These are phyloP conservation scores for Mechanitis messenoides DNA, from an alignment of 2,888 invertebrate genomes.

Conservation along the genomic window DNA sequence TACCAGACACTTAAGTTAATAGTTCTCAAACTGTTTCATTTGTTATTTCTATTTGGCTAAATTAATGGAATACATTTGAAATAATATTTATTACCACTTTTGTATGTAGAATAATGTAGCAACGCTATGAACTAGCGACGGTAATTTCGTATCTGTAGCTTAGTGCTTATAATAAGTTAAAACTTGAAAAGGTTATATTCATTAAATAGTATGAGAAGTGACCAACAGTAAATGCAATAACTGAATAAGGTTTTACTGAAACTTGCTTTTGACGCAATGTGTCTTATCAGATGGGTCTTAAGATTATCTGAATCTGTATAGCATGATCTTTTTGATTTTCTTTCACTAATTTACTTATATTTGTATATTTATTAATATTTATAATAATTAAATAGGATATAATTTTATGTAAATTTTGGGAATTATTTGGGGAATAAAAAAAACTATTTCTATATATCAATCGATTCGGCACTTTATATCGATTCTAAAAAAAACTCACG, in stretches of 20 bases:
- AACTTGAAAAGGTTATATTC: not conserved
- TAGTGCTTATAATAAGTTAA: too few species aligned
- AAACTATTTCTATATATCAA: too few species aligned
- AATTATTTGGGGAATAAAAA: too few species aligned
- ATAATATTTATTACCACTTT: not conserved
- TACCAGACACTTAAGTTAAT: not conserved
- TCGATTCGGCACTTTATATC: too few species aligned
- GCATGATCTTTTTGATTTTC: conserved; percentile 27
- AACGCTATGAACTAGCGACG: not conserved
- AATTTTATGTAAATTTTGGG: too few species aligned
- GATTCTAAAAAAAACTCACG: too few species aligned
- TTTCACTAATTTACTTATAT: conserved; percentile 1
- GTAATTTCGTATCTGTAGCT: not conserved
- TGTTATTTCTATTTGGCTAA: too few species aligned
- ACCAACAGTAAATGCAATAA: conserved; percentile 11
- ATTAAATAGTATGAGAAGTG: not conserved
- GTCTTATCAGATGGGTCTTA: conserved; percentile 25
- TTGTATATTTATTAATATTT: not conserved
- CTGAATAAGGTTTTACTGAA: conserved; percentile 22
- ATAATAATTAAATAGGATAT: not conserved
- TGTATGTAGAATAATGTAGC: not conserved
- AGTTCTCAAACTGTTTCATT: too few species aligned
- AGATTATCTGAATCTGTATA: conserved; percentile 34
- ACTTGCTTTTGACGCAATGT: conserved; percentile 8
- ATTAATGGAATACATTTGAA: too few species aligned